Percentiles rank a stretch among this genome's conserved stretches.
Conservation (phyloP, 2,797 vertebrate species). For the Smutsia gigantea region DNA sequence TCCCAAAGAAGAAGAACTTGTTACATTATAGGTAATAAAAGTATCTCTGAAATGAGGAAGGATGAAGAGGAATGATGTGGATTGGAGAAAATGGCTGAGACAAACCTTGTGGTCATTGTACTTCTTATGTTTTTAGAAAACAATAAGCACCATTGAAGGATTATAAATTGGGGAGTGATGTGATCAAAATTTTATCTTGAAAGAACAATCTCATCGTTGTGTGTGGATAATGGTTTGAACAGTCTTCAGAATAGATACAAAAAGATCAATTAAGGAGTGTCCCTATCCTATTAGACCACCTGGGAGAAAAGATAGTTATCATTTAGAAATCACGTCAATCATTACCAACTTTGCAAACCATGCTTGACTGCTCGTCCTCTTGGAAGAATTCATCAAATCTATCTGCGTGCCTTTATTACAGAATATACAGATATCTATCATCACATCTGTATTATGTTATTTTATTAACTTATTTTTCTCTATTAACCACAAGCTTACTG, state of each 20-base stretch:
- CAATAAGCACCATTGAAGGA: not conserved
- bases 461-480: not conserved
- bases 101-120: not conserved
- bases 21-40: not conserved
- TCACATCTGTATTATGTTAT: not conserved
- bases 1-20: not conserved
- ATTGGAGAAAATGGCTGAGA: not conserved
- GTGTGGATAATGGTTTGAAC: not conserved
- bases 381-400: not conserved
- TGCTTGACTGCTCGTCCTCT: not conserved
- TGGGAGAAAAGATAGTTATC: not conserved
- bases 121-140: not conserved
- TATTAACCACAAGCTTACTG: not conserved
- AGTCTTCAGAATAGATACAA: not conserved
- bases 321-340: not conserved
- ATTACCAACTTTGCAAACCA: not conserved
- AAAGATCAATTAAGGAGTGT: not conserved
- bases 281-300: not conserved
- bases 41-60: not conserved
- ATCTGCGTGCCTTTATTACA: not conserved
- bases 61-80: not conserved
- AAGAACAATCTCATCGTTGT: not conserved
- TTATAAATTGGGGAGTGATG: not conserved
- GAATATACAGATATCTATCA: no score
- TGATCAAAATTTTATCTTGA: not conserved